These are phyloP conservation scores for Pseudochirops cupreus DNA, from an alignment of 2,797 vertebrate species.

Conservation along the genomic window DNA sequence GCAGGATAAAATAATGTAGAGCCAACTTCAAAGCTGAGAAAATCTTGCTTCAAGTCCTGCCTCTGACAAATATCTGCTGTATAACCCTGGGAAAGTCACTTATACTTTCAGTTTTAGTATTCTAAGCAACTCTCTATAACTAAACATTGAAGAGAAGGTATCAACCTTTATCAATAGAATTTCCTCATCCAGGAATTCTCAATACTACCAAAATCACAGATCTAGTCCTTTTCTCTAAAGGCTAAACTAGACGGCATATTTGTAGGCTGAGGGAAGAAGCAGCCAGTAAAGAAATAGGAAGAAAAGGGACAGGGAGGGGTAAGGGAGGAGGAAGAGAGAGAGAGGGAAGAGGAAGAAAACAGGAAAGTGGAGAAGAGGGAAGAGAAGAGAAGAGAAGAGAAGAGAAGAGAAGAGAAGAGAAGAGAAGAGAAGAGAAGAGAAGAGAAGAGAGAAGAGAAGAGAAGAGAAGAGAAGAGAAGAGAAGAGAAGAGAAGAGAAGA, in stretches of 20 bases:
- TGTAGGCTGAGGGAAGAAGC: background rate
- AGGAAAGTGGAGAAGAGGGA: accelerated
- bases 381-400: too few species aligned
- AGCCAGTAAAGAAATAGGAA: background rate
- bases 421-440: too few species aligned
- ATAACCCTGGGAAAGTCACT: background rate
- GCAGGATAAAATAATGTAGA: background rate
- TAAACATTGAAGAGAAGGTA: background rate
- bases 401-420: too few species aligned
- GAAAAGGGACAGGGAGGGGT: background rate
- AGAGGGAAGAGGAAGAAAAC: background rate
- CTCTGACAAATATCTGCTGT: background rate
- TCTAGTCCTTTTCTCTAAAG: background rate
- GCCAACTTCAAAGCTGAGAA: background rate
- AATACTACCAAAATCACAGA: background rate
- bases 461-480: background rate
- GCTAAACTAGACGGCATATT: background rate
- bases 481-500: background rate
- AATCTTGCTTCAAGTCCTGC: background rate
- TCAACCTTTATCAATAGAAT: background rate
- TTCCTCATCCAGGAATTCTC: background rate
- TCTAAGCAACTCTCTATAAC: background rate
- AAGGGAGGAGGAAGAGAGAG: background rate
- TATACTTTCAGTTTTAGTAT: background rate
- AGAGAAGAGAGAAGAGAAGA: accelerated